Conservation (phyloP, 2,797 vertebrate genomes). For the Pygocentrus nattereri region DNA sequence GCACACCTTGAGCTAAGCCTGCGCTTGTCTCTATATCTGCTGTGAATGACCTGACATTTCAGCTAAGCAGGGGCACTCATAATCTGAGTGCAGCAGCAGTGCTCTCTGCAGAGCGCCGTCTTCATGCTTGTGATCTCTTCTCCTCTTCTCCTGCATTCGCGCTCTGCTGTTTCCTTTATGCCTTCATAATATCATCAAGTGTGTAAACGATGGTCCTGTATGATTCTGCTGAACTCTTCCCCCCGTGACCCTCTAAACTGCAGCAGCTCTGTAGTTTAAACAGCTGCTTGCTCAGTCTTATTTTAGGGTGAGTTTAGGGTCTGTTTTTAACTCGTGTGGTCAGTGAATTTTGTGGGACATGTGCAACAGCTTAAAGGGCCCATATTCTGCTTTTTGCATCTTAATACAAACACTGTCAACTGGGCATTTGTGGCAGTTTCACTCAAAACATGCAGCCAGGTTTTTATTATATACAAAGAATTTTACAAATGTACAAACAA, state of each 20-base stretch:
- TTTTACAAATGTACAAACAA: too few species aligned
- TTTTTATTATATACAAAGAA: too few species aligned
- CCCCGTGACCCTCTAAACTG: constrained; percentile 41
- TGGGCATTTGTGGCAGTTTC: too few species aligned
- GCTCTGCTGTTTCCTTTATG: constrained; percentile 29
- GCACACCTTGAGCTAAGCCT: neutral
- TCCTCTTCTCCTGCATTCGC: neutral
- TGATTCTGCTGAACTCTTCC: constrained; percentile 22
- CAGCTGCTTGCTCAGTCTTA: neutral
- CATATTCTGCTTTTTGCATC: neutral
- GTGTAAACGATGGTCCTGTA: constrained; percentile 1
- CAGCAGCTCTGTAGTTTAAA: constrained; percentile 16
- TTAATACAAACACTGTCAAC: too few species aligned
- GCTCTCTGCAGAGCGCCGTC: neutral
- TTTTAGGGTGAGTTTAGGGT: neutral
- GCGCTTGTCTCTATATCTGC: neutral
- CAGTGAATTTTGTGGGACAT: neutral
- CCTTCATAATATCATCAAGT: constrained; percentile 21
- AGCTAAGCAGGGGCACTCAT: neutral
- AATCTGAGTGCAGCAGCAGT: neutral
- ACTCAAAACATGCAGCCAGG: too few species aligned
- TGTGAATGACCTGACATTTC: constrained; percentile 14
- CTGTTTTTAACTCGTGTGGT: neutral
- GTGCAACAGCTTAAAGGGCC: neutral
- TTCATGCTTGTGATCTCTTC: neutral